Evolutionary conservation across 2,113 vertebrate species (phyloP).

Genomic region (Gymnobelideus leadbeateri): DNA sequence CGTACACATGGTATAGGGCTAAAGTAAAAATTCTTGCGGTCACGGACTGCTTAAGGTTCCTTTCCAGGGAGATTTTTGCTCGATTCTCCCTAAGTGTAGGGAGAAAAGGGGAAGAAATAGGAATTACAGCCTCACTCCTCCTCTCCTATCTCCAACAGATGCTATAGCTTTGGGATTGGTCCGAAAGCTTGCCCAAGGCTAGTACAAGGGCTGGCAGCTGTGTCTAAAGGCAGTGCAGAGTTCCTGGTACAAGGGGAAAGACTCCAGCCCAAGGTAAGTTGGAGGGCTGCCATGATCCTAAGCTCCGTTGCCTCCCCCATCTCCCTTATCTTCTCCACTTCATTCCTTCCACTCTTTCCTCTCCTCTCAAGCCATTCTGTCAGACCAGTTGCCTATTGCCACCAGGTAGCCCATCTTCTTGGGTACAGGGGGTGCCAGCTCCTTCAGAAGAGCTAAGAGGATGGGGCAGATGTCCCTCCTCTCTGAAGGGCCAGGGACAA

Average conservation of each 20-base stretch:
- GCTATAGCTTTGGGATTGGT: conserved; percentile 95
- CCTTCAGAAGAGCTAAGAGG: not conserved
- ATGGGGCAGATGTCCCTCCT: not conserved
- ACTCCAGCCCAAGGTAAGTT: conserved; percentile 93
- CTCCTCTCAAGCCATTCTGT: not conserved
- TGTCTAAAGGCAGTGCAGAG: conserved; percentile 92
- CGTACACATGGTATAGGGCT: not conserved
- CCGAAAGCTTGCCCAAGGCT: conserved; percentile 91
- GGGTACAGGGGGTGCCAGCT: not conserved
- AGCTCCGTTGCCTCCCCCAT: not conserved
- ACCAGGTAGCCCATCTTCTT: not conserved
- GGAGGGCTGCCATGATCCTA: not conserved
- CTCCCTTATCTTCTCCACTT: not conserved
- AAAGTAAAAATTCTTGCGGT: not conserved
- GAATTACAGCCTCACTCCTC: conserved; percentile 20
- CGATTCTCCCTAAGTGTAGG: not conserved
- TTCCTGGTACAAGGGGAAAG: conserved; percentile 92
- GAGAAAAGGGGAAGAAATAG: not conserved
- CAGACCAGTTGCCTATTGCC: not conserved
- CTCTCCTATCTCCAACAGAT: conserved; percentile 83
- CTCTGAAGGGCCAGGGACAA: not conserved
- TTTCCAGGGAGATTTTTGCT: not conserved
- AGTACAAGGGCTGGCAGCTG: conserved; percentile 88
- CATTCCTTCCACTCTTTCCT: not conserved
- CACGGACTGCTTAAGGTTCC: not conserved